Conservation (phyloP, 2,113 vertebrate species). For the Tachycineta bicolor region DNA sequence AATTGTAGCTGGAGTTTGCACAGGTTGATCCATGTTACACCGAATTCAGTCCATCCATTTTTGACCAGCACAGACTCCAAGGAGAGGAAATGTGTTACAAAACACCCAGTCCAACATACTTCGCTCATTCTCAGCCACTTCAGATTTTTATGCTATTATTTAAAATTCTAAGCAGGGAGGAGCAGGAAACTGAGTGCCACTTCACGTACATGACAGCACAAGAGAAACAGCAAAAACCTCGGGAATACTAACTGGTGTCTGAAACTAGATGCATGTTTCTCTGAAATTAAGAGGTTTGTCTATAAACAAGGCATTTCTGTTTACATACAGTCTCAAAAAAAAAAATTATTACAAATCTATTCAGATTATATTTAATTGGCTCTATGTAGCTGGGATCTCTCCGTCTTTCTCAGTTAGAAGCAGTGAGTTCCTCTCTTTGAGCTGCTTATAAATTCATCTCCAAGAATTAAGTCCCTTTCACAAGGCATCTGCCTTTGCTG, state of each 20-base stretch:
- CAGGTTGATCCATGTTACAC: fast-evolving
- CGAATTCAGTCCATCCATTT: not conserved
- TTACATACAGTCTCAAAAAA: not conserved
- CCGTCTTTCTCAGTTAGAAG: not conserved
- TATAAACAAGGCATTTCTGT: not conserved
- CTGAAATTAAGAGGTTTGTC: not conserved
- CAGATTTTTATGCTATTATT: not conserved
- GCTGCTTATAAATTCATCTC: not conserved
- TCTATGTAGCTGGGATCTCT: not conserved
- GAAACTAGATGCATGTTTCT: not conserved
- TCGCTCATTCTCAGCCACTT: not conserved
- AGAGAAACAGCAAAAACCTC: not conserved
- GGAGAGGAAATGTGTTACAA: not conserved
- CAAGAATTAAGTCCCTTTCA: not conserved
- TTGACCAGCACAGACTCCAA: not conserved
- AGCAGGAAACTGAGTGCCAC: not conserved
- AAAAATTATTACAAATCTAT: not conserved
- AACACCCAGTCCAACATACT: not conserved
- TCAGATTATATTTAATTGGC: not conserved
- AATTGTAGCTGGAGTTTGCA: not conserved
- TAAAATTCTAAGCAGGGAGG: not conserved
- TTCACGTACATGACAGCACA: not conserved
- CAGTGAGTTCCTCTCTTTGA: not conserved
- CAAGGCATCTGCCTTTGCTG: not conserved
- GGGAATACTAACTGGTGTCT: not conserved